Conservation (phyloP, 2,888 invertebrate species). For the Unio delphinus region DNA sequence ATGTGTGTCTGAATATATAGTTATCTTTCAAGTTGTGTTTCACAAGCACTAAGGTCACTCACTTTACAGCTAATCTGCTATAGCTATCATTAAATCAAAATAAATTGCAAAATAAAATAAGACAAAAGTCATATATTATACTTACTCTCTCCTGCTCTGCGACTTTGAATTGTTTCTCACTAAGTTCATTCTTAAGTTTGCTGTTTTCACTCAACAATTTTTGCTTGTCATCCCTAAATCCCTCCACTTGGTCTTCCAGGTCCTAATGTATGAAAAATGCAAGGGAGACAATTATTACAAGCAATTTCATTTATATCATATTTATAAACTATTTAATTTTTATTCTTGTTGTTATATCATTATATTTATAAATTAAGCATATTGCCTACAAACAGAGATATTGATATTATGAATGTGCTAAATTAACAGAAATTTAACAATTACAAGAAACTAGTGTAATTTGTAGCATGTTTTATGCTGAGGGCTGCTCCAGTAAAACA, state of each 20-base stretch:
- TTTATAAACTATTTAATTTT: background rate
- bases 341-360: background rate
- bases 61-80: too few relatives aligned
- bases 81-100: too few relatives aligned
- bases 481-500: too few relatives aligned
- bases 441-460: too few relatives aligned
- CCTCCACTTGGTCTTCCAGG: constrained; percentile 36
- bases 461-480: too few relatives aligned
- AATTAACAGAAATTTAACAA: too few relatives aligned
- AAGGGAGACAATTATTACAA: background rate
- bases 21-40: too few relatives aligned
- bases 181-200: constrained; percentile 36
- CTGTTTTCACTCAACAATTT: constrained; percentile 28
- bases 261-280: constrained; percentile 16
- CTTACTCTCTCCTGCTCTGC: constrained; percentile 43
- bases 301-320: background rate
- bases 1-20: too few relatives aligned
- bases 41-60: too few relatives aligned
- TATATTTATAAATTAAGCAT: background rate
- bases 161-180: constrained; percentile 36
- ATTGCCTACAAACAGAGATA: too few relatives aligned
- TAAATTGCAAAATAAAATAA: too few relatives aligned
- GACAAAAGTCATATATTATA: background rate
- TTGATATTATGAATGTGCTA: too few relatives aligned
- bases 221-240: constrained; percentile 42